Evolutionary conservation across 2,113 vertebrate species (phyloP).

Genomic region (Zosterops japonicus): DNA sequence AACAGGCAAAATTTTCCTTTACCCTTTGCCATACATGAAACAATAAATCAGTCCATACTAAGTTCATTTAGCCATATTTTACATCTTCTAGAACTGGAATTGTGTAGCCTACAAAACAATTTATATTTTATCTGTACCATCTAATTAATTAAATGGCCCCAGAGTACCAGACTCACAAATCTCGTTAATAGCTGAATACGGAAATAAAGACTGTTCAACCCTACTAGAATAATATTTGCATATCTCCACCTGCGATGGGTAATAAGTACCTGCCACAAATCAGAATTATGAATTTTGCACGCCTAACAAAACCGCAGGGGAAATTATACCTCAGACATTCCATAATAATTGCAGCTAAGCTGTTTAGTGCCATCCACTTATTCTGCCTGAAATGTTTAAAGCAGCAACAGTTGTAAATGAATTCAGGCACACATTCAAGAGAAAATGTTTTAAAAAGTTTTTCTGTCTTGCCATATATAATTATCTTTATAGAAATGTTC

Average conservation of each 20-base stretch:
- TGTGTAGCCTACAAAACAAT: constrained; percentile 79
- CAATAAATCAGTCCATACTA: constrained; percentile 57
- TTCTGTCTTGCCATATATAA: constrained; percentile 77
- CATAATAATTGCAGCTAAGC: constrained; percentile 88
- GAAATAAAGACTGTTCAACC: constrained; percentile 84
- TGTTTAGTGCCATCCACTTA: constrained; percentile 86
- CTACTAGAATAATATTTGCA: constrained; percentile 86
- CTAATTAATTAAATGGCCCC: constrained; percentile 86
- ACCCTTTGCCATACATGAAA: not conserved
- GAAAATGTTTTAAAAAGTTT: constrained; percentile 73
- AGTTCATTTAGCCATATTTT: constrained; percentile 72
- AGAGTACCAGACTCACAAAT: constrained; percentile 85
- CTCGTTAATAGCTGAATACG: constrained; percentile 84
- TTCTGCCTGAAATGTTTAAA: constrained; percentile 85
- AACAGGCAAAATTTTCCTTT: constrained; percentile 42
- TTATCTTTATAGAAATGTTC: constrained; percentile 77
- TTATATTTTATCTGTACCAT: constrained; percentile 85
- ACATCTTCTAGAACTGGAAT: constrained; percentile 70
- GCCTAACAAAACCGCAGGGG: constrained; percentile 84
- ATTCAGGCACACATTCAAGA: constrained; percentile 79
- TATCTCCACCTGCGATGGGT: constrained; percentile 89
- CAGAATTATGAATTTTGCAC: constrained; percentile 87
- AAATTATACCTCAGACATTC: constrained; percentile 90
- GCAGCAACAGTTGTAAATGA: constrained; percentile 85
- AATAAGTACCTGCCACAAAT: constrained; percentile 89